These are phyloP conservation scores for Ciconia stormi DNA, from an alignment of 2,113 vertebrate species.

Conservation along the genomic window DNA sequence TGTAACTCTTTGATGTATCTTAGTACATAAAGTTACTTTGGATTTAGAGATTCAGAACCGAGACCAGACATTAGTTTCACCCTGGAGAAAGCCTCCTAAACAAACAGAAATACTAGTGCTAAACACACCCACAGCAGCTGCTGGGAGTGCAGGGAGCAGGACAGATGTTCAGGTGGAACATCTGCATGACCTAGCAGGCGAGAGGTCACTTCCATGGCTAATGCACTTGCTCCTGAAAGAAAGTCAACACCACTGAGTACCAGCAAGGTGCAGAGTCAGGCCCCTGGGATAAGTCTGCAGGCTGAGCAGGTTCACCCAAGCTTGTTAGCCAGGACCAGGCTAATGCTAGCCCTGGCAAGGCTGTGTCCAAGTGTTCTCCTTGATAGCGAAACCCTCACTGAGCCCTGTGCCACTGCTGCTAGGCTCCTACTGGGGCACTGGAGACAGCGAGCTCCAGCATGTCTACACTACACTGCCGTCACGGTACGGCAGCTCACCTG, in stretches of 20 bases:
- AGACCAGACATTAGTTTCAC: background rate
- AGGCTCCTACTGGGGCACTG: background rate
- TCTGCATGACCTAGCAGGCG: background rate
- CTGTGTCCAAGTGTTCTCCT: background rate
- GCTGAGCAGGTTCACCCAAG: background rate
- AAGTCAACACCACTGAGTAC: background rate
- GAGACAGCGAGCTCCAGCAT: background rate
- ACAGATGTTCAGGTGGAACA: background rate
- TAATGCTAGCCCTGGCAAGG: background rate
- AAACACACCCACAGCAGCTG: background rate
- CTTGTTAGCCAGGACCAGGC: background rate
- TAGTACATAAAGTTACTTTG: background rate
- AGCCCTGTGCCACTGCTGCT: background rate
- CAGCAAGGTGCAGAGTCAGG: background rate
- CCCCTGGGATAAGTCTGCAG: background rate
- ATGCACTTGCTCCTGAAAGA: background rate
- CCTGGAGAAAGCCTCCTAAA: background rate
- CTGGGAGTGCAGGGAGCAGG: background rate
- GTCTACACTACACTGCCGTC: background rate
- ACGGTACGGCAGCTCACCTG: background rate
- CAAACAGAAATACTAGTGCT: background rate
- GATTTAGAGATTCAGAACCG: background rate
- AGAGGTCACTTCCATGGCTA: background rate
- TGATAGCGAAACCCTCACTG: background rate
- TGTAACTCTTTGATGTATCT: background rate